Evolutionary conservation across 2,797 vertebrate genomes (phyloP).

Genomic region (Poeciliopsis presidionis): DNA sequence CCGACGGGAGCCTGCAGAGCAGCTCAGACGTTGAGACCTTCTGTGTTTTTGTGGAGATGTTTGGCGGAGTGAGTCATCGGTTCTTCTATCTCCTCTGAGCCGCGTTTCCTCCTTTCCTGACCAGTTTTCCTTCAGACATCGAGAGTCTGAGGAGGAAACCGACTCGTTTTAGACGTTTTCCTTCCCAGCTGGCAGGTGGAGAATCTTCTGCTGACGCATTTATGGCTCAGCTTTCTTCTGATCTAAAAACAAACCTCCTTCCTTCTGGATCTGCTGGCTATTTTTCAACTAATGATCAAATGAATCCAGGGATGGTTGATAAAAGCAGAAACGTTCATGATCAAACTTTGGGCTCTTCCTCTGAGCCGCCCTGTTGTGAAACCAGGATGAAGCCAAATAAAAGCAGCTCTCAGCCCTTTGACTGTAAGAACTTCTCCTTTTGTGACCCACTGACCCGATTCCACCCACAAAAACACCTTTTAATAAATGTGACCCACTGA

Average conservation of each 20-base stretch:
- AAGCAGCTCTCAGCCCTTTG: constrained; percentile 3
- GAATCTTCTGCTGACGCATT: not conserved
- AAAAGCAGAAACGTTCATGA: too few relatives aligned
- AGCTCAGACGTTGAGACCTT: not conserved
- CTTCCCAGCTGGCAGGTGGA: not conserved
- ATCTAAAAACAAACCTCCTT: not conserved
- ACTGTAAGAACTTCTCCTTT: constrained; percentile 1
- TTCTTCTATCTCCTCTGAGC: not conserved
- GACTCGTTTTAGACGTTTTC: not conserved
- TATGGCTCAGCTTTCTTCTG: not conserved
- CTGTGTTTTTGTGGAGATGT: too few relatives aligned
- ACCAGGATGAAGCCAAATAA: not conserved
- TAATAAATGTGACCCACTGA: not conserved
- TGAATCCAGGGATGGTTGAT: not conserved
- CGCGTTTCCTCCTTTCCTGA: not conserved
- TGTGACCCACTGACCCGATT: not conserved
- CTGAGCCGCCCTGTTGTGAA: not conserved
- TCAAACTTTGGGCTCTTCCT: not conserved
- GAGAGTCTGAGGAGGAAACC: not conserved
- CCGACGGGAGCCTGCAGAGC: not conserved
- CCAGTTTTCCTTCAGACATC: not conserved
- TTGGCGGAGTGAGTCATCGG: not conserved
- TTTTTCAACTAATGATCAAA: not conserved
- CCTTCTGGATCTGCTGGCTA: not conserved
- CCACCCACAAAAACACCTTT: not conserved